Base-by-base conservation (phyloP, 2,888 invertebrate genomes). In the Penaeus monodon region DNA sequence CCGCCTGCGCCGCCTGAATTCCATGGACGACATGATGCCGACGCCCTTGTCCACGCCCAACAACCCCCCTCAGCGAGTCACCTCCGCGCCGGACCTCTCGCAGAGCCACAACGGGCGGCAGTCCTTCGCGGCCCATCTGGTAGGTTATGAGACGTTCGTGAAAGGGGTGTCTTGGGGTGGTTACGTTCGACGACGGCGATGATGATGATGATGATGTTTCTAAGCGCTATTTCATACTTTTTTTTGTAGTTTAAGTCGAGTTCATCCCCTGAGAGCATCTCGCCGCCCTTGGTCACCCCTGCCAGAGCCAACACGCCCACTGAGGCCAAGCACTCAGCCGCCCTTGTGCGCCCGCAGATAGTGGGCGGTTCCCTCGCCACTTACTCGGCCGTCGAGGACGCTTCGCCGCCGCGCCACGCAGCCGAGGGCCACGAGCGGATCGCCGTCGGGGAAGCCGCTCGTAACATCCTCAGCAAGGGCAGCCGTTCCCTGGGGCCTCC, bases 251-350 rank as follows among this genome's bases (percentile, higher is more conserved):
- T 66, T 20, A 24, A 80, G 29, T 85, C 85, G 44, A 79, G 74
- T n/a, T 85, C 83, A 6, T 87, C 86, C 24, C 65, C 44, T 38
- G 86, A 87, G 17, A 87, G 86, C 57, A 57, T 87, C 22, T 87
- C 86, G 24, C 86, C 86, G 17, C 78, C 86, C 65, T 33, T 85
- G 38, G 82, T 80, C 17, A 88, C 89, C 6, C 89, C 89, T 4
- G 89, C 89, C 27, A 57, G 89, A 78, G 89, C 89, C 64, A 89
- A 89, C 81, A 89, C 89, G 3, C 89, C 89, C 17, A 89, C 89
- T 10, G 85, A 85, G 38, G 84, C 88, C 29, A 82, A 38, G 64
- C 85, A 86, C 24, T 88, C 88, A 24, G 82, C 89, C 14, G 88
- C 79, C 81, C 68, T 85, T 24, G 81, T 77, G 33, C 83, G 86